Percentiles rank a stretch among this genome's conserved stretches.
Evolutionary conservation across 2,113 vertebrate species (phyloP).

Genomic region (Lamprotornis superbus): DNA sequence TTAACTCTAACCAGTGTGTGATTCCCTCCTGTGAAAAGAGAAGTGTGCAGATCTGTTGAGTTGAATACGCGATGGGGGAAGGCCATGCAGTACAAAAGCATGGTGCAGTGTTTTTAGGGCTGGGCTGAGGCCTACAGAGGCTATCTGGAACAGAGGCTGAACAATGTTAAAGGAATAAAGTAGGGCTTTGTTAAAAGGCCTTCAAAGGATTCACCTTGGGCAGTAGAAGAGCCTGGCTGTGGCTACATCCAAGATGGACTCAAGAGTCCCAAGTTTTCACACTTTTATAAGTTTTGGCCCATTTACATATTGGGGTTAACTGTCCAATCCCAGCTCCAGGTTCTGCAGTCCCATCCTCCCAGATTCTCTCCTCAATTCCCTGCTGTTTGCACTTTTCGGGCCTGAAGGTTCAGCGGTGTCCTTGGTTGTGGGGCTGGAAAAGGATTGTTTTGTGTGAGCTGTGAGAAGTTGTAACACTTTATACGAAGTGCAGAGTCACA

Average conservation of each 20-base stretch:
- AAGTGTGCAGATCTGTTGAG: fast-evolving
- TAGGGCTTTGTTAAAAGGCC: background rate
- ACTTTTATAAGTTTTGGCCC: background rate
- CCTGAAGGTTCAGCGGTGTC: background rate
- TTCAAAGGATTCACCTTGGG: background rate
- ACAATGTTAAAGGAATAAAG: background rate
- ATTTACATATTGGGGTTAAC: background rate
- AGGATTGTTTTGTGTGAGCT: background rate
- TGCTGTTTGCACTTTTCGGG: background rate
- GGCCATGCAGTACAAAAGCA: fast-evolving
- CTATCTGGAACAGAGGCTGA: background rate
- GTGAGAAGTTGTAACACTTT: background rate
- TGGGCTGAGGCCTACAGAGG: background rate
- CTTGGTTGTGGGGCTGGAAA: background rate
- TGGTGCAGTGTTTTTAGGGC: fast-evolving
- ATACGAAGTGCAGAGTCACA: too few relatives aligned
- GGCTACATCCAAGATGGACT: background rate
- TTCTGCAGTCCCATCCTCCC: background rate
- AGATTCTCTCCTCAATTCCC: background rate
- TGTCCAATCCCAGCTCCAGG: background rate
- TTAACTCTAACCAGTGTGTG: too few relatives aligned
- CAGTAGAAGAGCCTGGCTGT: background rate
- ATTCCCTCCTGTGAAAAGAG: background rate
- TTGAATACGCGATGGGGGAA: fast-evolving
- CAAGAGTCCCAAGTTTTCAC: background rate